Evolutionary conservation across 2,888 invertebrate species (phyloP), one percentile per base, ranked within the genome.

Genomic region (Chymomyza caudatula): DNA sequence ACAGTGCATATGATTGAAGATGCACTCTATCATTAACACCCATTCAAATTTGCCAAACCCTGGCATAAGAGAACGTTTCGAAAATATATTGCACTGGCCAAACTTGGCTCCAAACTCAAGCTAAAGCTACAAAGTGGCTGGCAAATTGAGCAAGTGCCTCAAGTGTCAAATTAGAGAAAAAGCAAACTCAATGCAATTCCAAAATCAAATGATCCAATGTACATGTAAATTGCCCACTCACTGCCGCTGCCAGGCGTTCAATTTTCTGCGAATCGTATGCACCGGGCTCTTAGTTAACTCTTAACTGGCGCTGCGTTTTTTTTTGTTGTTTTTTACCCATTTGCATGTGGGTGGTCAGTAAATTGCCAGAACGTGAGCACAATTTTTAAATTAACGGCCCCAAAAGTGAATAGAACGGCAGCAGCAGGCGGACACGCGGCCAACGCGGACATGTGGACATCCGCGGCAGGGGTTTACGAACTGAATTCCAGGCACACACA

Each of bases 311-410:
- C 42, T 44, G 60, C 37, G 23, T 37, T 37, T 37, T n/a, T n/a
- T n/a, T n/a, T n/a, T n/a, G n/a, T n/a, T n/a, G n/a, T n/a, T n/a
- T n/a, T n/a, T 25, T 23, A 62, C 71, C 69, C 74, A 76, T 79
- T 78, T 72, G 81, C 73, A 81, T 80, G 86, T 86, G 86, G 86
- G 86, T 86, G 86, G 86, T 77, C 87, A 72, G 72, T 77, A 86
- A 86, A 86, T 86, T 86, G 80, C 83, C 69, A 63, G 78, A 87
- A 85, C 86, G 86, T 86, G 86, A 86, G 81, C 76, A 76, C 83
- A 87, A 86, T 86, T 78, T 76, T 77, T 74, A 86, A 86, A 87
- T 86, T 78, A 86, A 85, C 83, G 77, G 78, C 76, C 63, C 63
- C 65, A 63, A 68, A 80, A 81, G 76, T 76, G 80, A 81, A 71